Percentiles rank a stretch among this genome's conserved stretches.
These are phyloP conservation scores for Papilio elwesi DNA, from an alignment of 2,888 invertebrate genomes.

Conservation along the genomic window DNA sequence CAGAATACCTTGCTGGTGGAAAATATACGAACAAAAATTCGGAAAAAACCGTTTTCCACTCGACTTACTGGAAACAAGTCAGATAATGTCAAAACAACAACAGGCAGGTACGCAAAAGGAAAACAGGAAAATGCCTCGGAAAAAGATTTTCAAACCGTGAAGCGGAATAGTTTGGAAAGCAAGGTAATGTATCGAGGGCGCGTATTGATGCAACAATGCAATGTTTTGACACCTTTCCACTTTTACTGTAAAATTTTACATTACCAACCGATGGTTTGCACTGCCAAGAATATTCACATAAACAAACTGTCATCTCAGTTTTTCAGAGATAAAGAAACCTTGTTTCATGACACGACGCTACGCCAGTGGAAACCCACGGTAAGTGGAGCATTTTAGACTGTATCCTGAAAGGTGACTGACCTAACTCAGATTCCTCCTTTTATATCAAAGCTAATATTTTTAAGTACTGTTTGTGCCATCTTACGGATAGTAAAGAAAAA, in stretches of 20 bases:
- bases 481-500: conserved; percentile 57
- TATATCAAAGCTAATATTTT: too few relatives aligned
- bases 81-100: conserved; percentile 37
- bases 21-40: conserved; percentile 12
- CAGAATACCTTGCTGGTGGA: conserved; percentile 1
- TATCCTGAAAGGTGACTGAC: too few relatives aligned
- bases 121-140: conserved; percentile 9
- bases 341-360: too few relatives aligned
- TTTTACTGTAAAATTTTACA: too few relatives aligned
- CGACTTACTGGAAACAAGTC: conserved; percentile 27
- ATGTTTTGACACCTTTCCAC: neutral
- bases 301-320: too few relatives aligned
- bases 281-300: too few relatives aligned
- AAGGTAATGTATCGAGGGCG: neutral
- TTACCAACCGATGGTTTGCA: too few relatives aligned
- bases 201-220: conserved; percentile 9
- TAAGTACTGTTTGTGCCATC: neutral
- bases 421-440: too few relatives aligned
- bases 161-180: neutral
- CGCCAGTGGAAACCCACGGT: too few relatives aligned
- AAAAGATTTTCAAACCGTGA: conserved; percentile 22
- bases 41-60: conserved; percentile 28
- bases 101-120: conserved; percentile 25
- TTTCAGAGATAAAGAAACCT: too few relatives aligned
- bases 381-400: too few relatives aligned